Percentiles rank a stretch among this genome's conserved stretches.
phyloP scores from a whole-genome alignment of 92 coral and sea anemone species.

The Porites rus region DNA sequence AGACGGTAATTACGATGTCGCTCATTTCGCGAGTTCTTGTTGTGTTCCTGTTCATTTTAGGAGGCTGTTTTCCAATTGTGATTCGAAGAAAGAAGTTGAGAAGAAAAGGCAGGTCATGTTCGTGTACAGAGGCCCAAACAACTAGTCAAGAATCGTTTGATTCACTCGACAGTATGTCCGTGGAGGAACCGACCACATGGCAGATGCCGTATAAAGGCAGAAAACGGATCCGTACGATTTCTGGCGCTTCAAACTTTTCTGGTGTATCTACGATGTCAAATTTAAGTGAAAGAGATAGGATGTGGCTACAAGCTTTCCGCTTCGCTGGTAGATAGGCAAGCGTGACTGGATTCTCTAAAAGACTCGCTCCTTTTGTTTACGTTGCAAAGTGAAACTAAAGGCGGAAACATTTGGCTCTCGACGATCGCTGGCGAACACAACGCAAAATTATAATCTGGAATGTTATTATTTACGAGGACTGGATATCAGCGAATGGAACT shows the following conservation, averaged over 20 bases:
- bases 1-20: background rate
- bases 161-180: constrained; percentile 88
- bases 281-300: constrained; percentile 80
- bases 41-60: constrained; percentile 66
- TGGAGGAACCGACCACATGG: constrained; percentile 84
- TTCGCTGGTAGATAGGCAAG: constrained; percentile 75
- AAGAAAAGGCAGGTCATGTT: constrained; percentile 47
- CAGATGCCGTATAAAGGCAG: constrained; percentile 85
- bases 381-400: constrained; percentile 14
- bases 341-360: background rate
- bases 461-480: background rate
- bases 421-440: constrained; percentile 66
- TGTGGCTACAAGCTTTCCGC: constrained; percentile 89
- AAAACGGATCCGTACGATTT: constrained; percentile 84
- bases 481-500: background rate
- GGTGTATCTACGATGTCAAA: constrained; percentile 81
- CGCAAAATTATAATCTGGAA: background rate
- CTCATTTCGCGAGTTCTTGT: constrained; percentile 21
- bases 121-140: constrained; percentile 52
- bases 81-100: constrained; percentile 68
- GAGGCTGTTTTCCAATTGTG: constrained; percentile 80
- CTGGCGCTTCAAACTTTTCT: constrained; percentile 89
- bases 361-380: constrained; percentile 7
- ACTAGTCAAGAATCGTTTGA: constrained; percentile 64
- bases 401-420: constrained; percentile 17